Percentiles rank a stretch among this genome's conserved stretches.
These are phyloP conservation scores for Parotia lawesii DNA, from an alignment of 2,113 vertebrate genomes.

Conservation along the genomic window DNA sequence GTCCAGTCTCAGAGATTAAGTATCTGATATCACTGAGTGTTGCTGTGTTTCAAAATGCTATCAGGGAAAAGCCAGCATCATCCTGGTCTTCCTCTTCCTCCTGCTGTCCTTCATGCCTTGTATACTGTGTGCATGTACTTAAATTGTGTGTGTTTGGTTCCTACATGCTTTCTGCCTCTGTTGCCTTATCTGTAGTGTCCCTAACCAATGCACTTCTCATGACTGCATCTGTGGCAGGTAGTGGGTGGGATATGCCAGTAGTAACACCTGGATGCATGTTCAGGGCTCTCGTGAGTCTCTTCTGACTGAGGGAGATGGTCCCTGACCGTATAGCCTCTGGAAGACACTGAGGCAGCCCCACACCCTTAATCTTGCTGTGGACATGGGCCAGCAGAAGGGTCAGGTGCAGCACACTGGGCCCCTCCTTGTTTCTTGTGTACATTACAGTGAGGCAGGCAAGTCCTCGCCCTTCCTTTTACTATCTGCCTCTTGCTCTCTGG, in stretches of 20 bases:
- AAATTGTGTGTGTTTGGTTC: not conserved
- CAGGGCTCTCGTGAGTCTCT: not conserved
- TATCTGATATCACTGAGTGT: not conserved
- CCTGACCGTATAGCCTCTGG: not conserved
- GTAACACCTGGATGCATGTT: not conserved
- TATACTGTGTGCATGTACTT: not conserved
- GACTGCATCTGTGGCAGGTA: not conserved
- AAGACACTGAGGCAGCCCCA: not conserved
- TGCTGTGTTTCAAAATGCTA: not conserved
- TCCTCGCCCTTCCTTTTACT: not conserved
- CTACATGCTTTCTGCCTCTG: accelerated
- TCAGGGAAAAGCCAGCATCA: not conserved
- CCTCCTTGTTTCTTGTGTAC: constrained; percentile 23
- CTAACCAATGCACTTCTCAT: not conserved
- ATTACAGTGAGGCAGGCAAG: not conserved
- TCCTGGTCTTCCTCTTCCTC: not conserved
- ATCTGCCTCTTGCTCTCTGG: not conserved
- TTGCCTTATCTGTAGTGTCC: not conserved
- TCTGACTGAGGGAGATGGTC: not conserved
- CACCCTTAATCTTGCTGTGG: not conserved
- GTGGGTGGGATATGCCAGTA: not conserved
- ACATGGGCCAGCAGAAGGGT: not conserved
- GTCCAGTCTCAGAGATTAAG: not conserved
- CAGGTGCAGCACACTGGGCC: not conserved
- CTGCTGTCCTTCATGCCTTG: accelerated